Percentiles rank a stretch among this genome's conserved stretches.
Evolutionary conservation across 2,888 invertebrate species (phyloP).

Genomic region (Mylabris sibirica): DNA sequence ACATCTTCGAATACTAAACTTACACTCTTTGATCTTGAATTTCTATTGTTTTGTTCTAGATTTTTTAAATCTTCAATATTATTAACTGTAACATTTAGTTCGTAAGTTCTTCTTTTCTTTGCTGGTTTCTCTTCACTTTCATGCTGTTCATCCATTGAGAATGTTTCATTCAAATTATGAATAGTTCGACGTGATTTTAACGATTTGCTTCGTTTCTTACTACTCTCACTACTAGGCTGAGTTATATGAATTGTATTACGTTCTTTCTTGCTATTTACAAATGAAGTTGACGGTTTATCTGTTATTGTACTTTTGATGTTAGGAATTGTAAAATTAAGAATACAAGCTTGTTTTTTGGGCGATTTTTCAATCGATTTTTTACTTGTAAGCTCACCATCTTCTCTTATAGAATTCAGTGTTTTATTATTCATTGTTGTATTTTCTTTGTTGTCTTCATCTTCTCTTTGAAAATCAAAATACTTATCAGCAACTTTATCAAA

Average conservation of each 20-base stretch:
- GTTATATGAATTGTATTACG: background rate
- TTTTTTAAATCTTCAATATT: slow-evolving; percentile 23
- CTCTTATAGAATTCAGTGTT: background rate
- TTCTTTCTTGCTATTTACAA: background rate
- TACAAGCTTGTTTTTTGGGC: background rate
- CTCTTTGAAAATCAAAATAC: background rate
- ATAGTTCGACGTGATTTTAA: background rate
- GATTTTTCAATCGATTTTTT: background rate
- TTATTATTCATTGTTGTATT: background rate
- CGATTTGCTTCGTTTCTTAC: background rate
- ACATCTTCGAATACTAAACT: background rate
- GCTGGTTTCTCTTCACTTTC: background rate
- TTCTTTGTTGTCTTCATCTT: background rate
- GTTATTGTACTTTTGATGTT: background rate
- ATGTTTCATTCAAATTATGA: background rate
- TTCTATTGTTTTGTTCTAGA: background rate
- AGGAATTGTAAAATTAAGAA: background rate
- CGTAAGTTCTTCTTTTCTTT: slow-evolving; percentile 24
- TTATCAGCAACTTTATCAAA: background rate
- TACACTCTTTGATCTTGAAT: background rate
- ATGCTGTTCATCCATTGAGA: background rate
- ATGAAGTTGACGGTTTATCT: background rate
- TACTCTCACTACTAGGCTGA: background rate
- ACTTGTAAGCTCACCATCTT: background rate
- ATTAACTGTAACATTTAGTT: slow-evolving; percentile 20